Evolutionary conservation across 2,888 invertebrate genomes (phyloP).

Genomic region (Parochlus steinenii): DNA sequence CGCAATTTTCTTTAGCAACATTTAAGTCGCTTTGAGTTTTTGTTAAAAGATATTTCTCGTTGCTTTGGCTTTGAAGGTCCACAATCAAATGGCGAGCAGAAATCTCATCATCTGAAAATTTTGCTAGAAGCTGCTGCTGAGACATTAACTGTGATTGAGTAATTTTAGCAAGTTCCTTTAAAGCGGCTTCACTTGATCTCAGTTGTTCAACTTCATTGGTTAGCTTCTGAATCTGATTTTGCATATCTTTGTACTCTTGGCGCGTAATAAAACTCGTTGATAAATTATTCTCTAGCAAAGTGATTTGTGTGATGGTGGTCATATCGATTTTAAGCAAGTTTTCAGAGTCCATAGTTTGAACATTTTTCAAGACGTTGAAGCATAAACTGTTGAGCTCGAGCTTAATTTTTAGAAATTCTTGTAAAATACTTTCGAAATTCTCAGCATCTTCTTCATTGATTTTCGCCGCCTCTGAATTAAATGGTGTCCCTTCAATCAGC

Average conservation of each 20-base stretch:
- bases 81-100: conserved; percentile 27
- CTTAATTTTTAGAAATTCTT: conserved; percentile 13
- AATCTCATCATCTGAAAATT: conserved; percentile 29
- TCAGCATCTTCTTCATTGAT: conserved; percentile 5
- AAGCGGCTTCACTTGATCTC: conserved; percentile 4
- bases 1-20: conserved; percentile 10
- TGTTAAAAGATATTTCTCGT: conserved; percentile 25
- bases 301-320: conserved; percentile 15
- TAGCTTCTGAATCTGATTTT: conserved; percentile 17
- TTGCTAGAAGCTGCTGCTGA: conserved; percentile 25
- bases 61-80: conserved; percentile 26
- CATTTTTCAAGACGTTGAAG: conserved; percentile 17
- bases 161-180: conserved; percentile 9
- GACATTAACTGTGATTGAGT: conserved; percentile 20
- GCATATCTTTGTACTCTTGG: conserved; percentile 21
- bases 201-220: conserved; percentile 18
- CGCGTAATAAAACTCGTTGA: conserved; percentile 24
- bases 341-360: conserved; percentile 4
- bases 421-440: background rate
- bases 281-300: conserved; percentile 23
- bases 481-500: conserved; percentile 15
- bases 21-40: conserved; percentile 27
- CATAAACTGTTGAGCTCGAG: conserved; percentile 18
- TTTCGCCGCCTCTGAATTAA: conserved; percentile 5
- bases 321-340: conserved; percentile 9